Conservation (phyloP, 1,140 invertebrate genomes). For the Sitobion miscanthi region DNA sequence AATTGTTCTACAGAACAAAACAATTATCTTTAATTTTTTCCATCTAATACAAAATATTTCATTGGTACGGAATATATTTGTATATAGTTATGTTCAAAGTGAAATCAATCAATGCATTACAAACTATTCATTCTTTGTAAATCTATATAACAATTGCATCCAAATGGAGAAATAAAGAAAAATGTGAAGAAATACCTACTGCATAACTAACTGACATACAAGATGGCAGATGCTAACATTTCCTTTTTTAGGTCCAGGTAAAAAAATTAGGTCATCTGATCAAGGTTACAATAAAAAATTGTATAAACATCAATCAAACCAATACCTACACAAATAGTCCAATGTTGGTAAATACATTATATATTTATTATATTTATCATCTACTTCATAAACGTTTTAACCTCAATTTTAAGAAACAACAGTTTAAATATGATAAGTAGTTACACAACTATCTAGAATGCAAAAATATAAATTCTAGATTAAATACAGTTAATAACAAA, state of each 20-base stretch:
- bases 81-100: neutral
- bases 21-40: neutral
- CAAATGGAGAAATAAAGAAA: constrained; percentile 29
- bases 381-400: neutral
- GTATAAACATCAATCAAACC: constrained; percentile 12
- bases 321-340: constrained; percentile 13
- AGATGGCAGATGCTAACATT: constrained; percentile 40
- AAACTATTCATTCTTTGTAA: neutral
- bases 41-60: neutral
- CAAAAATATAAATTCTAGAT: neutral
- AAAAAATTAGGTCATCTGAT: constrained; percentile 47
- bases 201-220: constrained; percentile 5
- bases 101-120: constrained; percentile 8
- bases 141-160: constrained; percentile 5
- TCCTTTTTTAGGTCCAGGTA: constrained; percentile 24
- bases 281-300: constrained; percentile 55
- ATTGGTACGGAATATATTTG: neutral
- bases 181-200: constrained; percentile 4
- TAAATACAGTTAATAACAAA: neutral
- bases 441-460: neutral
- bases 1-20: neutral
- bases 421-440: neutral
- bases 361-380: neutral
- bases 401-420: neutral
- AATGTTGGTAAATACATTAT: constrained; percentile 14